Evolutionary conservation across 2,113 vertebrate species (phyloP), one percentile per base, ranked within the genome.

Genomic region (Equus quagga): DNA sequence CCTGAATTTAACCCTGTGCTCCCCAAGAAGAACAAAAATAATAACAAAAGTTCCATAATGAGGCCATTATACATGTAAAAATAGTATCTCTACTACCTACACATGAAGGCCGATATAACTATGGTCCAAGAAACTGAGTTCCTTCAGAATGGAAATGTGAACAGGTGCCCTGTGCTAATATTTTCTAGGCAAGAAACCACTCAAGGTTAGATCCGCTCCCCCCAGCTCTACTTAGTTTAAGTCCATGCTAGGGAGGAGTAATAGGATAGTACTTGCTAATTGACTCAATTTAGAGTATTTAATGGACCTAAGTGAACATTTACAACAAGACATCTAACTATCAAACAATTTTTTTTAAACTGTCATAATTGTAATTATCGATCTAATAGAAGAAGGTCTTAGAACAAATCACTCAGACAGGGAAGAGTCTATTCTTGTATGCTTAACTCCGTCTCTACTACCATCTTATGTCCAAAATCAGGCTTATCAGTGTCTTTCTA

Each of bases 1-100:
- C 70, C 78, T 80, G 49, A 64, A 72, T 93, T 94, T 87, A 96
- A 83, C 86, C 80, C 78, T 90, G 36, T 23, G 60, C 36, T 95
- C 88, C 97, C 91, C n/a, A 51, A 89, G 92, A 36, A 46, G 73
- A 88, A 64, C 26, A 86, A 41, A 92, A 92, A 85, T 70, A 85
- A 65, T 83, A 84, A 46, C 56, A 64, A 13, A 94, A 91, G 46
- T 58, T 21, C 24, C 46, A 94, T 78, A 58, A 58, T 36, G 9
- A 91, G 75, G 19, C 78, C 23, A 83, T 10, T 92, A 33, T 56
- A 46, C 64, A 24, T 9, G 1, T 64, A 65, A 84, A 93, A 76
- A 78, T 85, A 65, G 28, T 60, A 73, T 23, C 41, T 58, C 17
- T 3, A 12, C 44, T 73, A 87, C 24, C n/a, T 64, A 15, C 73